phyloP scores from a whole-genome alignment of 92 coral and sea anemone species.

The Isaurus tuberculatus region DNA sequence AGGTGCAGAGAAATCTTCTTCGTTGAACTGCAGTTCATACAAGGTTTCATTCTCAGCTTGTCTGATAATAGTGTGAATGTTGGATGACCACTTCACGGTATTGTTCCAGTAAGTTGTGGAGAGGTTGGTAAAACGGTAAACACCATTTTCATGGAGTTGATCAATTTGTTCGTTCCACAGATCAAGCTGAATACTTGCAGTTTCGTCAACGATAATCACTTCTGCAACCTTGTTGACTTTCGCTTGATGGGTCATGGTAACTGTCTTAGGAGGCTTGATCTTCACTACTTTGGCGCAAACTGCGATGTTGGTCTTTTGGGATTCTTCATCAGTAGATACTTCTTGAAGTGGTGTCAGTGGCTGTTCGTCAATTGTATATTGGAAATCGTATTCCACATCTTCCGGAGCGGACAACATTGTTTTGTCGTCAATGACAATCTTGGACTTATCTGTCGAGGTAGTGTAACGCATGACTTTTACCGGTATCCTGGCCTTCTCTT shows the following conservation, averaged over 20 bases:
- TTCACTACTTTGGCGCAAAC: constrained; percentile 66
- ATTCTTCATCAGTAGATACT: constrained; percentile 19
- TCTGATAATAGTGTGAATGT: constrained; percentile 64
- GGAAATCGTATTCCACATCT: constrained; percentile 55
- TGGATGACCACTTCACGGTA: constrained; percentile 60
- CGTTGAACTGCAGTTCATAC: constrained; percentile 62
- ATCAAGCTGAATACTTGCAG: constrained; percentile 61
- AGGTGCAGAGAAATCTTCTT: constrained; percentile 46
- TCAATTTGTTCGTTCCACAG: constrained; percentile 62
- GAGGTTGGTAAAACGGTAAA: constrained; percentile 67
- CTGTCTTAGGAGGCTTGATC: constrained; percentile 52
- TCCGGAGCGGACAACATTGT: constrained; percentile 53
- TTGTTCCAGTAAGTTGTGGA: constrained; percentile 68
- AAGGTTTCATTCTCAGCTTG: constrained; percentile 56
- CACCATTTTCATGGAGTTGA: constrained; percentile 59
- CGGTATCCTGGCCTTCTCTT: constrained; percentile 36
- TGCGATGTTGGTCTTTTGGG: constrained; percentile 30
- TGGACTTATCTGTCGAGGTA: constrained; percentile 52
- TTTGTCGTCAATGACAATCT: constrained; percentile 62
- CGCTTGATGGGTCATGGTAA: constrained; percentile 41
- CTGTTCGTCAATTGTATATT: constrained; percentile 10
- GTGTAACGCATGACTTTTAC: constrained; percentile 60
- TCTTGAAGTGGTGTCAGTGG: constrained; percentile 25
- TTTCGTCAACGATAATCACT: constrained; percentile 53
- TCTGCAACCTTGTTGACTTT: constrained; percentile 44